phyloP scores from a whole-genome alignment of 2,797 vertebrate species.

The Anolis apletophallus region DNA sequence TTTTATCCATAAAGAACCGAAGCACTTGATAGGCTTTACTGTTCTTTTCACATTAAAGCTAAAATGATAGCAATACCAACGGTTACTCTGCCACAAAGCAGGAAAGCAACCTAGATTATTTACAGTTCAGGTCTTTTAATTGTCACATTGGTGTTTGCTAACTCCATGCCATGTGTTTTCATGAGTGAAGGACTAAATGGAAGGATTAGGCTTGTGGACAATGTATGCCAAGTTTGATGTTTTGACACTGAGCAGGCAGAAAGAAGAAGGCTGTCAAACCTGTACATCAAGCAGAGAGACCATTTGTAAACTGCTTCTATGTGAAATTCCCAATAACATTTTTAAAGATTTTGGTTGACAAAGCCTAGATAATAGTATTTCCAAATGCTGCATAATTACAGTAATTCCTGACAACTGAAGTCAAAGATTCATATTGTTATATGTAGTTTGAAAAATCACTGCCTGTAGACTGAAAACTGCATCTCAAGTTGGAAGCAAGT shows the following conservation, averaged over 20 bases:
- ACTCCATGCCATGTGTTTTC: background rate
- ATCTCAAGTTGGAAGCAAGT: background rate
- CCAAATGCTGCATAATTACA: background rate
- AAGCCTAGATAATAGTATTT: background rate
- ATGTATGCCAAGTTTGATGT: background rate
- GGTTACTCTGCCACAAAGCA: background rate
- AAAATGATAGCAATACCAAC: background rate
- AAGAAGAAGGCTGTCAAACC: background rate
- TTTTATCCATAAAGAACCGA: background rate
- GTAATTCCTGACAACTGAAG: background rate
- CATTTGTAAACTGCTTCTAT: background rate
- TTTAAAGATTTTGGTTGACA: background rate
- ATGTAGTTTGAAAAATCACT: background rate
- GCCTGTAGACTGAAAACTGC: background rate
- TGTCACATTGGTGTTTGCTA: background rate
- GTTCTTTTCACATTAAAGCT: background rate
- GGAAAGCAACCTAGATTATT: background rate
- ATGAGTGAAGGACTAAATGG: background rate
- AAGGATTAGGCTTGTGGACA: background rate
- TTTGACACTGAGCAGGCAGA: background rate
- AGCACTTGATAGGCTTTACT: background rate
- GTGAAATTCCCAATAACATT: background rate
- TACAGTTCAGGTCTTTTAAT: background rate
- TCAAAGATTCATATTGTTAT: slow-evolving; percentile 1
- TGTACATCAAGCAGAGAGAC: background rate